Evolutionary conservation across 2,797 vertebrate genomes (phyloP).

Genomic region (Nasua narica): DNA sequence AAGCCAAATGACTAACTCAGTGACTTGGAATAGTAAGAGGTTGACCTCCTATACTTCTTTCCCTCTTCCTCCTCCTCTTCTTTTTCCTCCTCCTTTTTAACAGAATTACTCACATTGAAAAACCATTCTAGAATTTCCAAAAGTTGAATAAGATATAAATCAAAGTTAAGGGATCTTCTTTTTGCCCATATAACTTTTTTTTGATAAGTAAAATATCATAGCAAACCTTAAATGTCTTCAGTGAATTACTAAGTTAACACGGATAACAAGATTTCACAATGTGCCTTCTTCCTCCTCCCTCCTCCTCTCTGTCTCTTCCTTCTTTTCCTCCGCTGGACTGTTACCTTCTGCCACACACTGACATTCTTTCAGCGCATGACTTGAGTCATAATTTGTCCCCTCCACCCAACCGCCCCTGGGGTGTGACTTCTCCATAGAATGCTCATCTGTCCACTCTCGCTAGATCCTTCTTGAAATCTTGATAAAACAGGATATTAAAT

Average conservation of each 20-base stretch:
- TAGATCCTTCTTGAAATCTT: neutral
- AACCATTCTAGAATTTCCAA: neutral
- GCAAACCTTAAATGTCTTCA: neutral
- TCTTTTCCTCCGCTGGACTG: neutral
- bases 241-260: neutral
- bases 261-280: neutral
- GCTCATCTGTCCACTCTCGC: no score
- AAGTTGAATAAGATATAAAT: neutral
- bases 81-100: neutral
- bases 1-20: neutral
- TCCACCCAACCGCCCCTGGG: fast-evolving
- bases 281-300: neutral
- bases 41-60: neutral
- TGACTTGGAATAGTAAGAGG: neutral
- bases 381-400: neutral
- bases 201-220: neutral
- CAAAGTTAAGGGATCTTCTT: neutral
- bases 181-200: neutral
- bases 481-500: neutral
- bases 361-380: neutral
- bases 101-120: neutral
- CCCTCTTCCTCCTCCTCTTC: no score
- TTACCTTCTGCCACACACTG: no score
- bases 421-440: no score
- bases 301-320: neutral